Evolutionary conservation across 2,797 vertebrate species (phyloP).

Genomic region (Anomalospiza imberbis): DNA sequence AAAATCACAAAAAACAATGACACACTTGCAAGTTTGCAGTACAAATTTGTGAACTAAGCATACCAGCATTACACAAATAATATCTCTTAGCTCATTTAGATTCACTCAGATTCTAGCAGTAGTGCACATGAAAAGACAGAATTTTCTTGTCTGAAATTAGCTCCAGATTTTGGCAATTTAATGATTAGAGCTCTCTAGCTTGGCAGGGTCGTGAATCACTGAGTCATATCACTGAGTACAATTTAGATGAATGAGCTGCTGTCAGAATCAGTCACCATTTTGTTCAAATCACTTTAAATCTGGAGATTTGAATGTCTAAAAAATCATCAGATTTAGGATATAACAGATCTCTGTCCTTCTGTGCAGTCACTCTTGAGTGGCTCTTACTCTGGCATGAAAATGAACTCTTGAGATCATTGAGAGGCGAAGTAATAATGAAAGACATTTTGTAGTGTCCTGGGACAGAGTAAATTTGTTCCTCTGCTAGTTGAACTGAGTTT

Average conservation of each 20-base stretch:
- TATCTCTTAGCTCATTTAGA: not conserved
- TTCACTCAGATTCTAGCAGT: not conserved
- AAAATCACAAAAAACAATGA: not conserved
- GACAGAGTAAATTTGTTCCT: not conserved
- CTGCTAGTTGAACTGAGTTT: not conserved
- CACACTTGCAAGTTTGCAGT: not conserved
- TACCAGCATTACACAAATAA: not conserved
- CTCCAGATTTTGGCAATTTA: not conserved
- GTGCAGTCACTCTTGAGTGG: not conserved
- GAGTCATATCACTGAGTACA: not conserved
- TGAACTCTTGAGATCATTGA: not conserved
- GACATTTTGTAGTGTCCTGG: fast-evolving
- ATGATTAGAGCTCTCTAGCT: not conserved
- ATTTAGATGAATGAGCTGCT: not conserved
- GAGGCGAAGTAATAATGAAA: not conserved
- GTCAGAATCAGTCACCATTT: not conserved
- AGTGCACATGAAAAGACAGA: not conserved
- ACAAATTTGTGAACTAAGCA: not conserved
- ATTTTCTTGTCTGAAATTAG: not conserved
- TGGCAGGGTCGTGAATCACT: not conserved
- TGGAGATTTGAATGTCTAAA: not conserved
- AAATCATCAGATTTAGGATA: not conserved
- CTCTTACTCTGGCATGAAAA: not conserved
- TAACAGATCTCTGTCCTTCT: not conserved
- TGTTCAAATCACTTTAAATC: not conserved